A percentile compares a stretch with the other conserved stretches of the same genome.
These are phyloP conservation scores for Polyergus mexicanus DNA, from an alignment of 1,140 invertebrate species.

Conservation along the genomic window DNA sequence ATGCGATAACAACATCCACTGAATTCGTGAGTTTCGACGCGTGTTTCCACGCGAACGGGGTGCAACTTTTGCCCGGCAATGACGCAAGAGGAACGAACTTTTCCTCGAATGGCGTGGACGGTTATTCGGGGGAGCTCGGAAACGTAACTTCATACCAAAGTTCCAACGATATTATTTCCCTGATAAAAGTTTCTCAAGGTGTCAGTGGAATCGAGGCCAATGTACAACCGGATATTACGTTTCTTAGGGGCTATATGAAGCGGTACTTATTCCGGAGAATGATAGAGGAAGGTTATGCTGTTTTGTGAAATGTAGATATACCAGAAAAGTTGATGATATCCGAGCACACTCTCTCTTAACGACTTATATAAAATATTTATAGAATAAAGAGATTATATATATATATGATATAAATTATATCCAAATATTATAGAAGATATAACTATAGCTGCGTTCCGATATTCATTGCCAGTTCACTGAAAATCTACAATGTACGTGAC, in stretches of 20 bases:
- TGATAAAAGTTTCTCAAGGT: constrained; percentile 73
- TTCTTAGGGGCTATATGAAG: constrained; percentile 49
- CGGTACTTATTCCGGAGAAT: constrained; percentile 39
- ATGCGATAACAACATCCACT: constrained; percentile 53
- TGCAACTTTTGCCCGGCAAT: constrained; percentile 65
- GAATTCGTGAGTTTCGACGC: constrained; percentile 60
- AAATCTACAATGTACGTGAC: no score
- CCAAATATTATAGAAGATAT: no score
- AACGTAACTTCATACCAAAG: constrained; percentile 68
- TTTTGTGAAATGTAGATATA: constrained; percentile 37
- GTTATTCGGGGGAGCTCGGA: constrained; percentile 44
- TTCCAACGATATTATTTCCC: constrained; percentile 74
- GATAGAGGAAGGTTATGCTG: constrained; percentile 50
- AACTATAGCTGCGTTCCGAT: no score
- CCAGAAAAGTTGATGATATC: not conserved
- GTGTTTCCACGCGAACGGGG: constrained; percentile 65
- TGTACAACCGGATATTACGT: constrained; percentile 74
- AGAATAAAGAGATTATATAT: not conserved
- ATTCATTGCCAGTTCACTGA: no score
- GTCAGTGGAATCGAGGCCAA: constrained; percentile 71
- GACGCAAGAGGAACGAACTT: constrained; percentile 65
- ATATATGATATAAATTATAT: not conserved
- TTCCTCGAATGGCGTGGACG: constrained; percentile 10
- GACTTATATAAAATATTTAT: not conserved
- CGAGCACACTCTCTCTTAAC: no score